Evolutionary conservation across 2,797 vertebrate genomes (phyloP).

Genomic region (Podarcis siculus): DNA sequence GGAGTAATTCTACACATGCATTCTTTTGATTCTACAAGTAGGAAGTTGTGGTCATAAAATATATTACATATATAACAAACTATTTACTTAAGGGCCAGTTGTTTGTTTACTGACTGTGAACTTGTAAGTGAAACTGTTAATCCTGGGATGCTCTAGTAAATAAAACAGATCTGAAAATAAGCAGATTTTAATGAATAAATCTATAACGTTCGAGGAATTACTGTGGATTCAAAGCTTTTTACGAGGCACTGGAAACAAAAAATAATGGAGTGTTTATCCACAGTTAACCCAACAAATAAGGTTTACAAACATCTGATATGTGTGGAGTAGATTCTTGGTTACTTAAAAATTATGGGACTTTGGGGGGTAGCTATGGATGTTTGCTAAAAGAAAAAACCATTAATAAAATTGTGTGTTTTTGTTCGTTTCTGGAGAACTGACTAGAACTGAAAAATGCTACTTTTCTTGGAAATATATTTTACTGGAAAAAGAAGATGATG

Average conservation of each 20-base stretch:
- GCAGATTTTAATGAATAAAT: conserved; percentile 15
- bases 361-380: conserved; percentile 18
- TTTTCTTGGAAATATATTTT: conserved; percentile 30
- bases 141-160: background rate
- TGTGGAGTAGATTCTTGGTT: background rate
- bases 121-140: background rate
- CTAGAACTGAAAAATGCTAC: background rate
- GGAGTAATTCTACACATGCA: background rate
- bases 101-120: background rate
- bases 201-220: conserved; percentile 2
- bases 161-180: conserved; percentile 5
- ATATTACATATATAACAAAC: conserved; percentile 6
- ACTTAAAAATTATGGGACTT: conserved; percentile 10
- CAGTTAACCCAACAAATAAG: background rate
- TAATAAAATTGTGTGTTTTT: conserved; percentile 42
- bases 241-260: background rate
- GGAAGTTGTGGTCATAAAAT: conserved; percentile 10
- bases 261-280: conserved; percentile 6
- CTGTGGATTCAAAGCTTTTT: conserved; percentile 1
- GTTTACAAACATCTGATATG: background rate
- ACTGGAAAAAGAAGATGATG: conserved; percentile 15
- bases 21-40: conserved; percentile 1
- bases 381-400: conserved; percentile 1
- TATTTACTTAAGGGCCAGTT: background rate
- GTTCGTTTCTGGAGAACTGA: conserved; percentile 19